Evolutionary conservation across 1,140 invertebrate species (phyloP), one percentile per base, ranked within the genome.

Genomic region (Sycobia sp.): DNA sequence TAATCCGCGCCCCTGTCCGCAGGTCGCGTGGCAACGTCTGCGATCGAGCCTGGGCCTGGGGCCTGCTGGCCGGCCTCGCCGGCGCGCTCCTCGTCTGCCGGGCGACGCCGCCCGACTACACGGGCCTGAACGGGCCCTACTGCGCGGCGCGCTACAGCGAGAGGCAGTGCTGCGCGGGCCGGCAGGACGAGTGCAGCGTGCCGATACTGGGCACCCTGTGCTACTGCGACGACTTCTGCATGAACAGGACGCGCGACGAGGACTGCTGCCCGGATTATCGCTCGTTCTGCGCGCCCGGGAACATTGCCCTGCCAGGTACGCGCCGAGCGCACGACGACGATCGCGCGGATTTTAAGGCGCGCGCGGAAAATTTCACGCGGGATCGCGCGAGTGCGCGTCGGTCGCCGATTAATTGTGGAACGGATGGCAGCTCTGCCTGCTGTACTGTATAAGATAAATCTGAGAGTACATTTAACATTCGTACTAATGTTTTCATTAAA

Each of bases 221-320:
- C 78, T 97, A 97, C 78, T 97, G 95, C 74, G 95, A 97, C 80
- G 85, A 92, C 66, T 97, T 97, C 81, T 97, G 95, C 81, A 89
- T 94, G 69, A 83, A 81, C 0, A 14, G 56, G 0, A 41, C 39
- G 0, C 67, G 75, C 11, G 41, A 55, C 29, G 79, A 75, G 10
- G 92, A 94, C 73, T 96, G 94, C 74, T 97, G 95, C 76, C 94
- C 94, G 0, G 95, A 97, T 77, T 96, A 89, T 76, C 86, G 83
- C 75, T 81, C 82, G 0, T 84, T 87, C 47, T 96, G 94, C 73
- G 79, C 83, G 51, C 32, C 1, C 11, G 8, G 20, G 10, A 51
- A 38, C 10, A 36, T 32, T 11, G 11, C 5, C 29, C 29, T 32
- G 29, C 29, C 29, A 32, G 4, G 4, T 11, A 32, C 29, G 29